Evolutionary conservation across 2,113 vertebrate species (phyloP).

Genomic region (Megaleporinus macrocephalus): DNA sequence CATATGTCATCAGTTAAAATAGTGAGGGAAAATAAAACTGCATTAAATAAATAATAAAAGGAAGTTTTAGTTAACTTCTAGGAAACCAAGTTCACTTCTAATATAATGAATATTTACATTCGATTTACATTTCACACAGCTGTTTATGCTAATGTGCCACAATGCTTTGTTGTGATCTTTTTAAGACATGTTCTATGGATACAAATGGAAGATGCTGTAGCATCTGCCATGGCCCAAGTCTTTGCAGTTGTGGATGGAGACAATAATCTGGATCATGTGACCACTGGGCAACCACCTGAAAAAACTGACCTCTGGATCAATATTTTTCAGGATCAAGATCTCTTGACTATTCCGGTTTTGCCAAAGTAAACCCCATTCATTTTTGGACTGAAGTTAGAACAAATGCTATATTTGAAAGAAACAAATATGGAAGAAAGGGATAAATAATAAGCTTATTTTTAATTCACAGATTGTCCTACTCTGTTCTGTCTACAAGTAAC

Average conservation of each 20-base stretch:
- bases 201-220: conserved; percentile 53
- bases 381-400: too few relatives aligned
- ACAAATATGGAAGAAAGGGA: too few relatives aligned
- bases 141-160: too few relatives aligned
- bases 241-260: conserved; percentile 57
- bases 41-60: too few relatives aligned
- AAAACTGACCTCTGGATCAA: conserved; percentile 50
- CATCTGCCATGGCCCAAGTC: conserved; percentile 51
- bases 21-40: too few relatives aligned
- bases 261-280: conserved; percentile 53
- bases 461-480: background rate
- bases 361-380: background rate
- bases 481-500: conserved; percentile 34
- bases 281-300: background rate
- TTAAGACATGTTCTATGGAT: conserved; percentile 54
- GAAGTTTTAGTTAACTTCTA: too few relatives aligned
- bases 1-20: too few relatives aligned
- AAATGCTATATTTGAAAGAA: too few relatives aligned
- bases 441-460: too few relatives aligned
- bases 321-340: conserved; percentile 50
- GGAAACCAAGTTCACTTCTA: too few relatives aligned
- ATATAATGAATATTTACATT: too few relatives aligned
- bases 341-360: conserved; percentile 42
- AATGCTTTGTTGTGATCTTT: background rate
- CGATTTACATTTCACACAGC: too few relatives aligned